Base-by-base conservation (phyloP, 2,888 invertebrate genomes). In the Gandaritis pyraliata region DNA sequence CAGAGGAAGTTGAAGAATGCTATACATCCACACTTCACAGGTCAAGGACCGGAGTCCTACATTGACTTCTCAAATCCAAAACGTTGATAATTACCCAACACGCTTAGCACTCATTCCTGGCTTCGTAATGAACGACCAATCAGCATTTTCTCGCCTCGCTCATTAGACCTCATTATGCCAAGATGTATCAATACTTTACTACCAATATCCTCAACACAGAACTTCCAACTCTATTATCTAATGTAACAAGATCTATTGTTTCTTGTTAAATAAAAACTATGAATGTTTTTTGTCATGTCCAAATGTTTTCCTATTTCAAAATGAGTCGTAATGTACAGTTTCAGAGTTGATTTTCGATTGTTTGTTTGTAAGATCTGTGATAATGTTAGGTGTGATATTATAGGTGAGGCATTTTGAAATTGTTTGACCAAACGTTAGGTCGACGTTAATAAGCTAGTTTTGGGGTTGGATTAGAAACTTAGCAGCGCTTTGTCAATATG, bases 111-210 rank as follows among this genome's bases (percentile, higher is more conserved):
- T 63, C 64, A 66, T 65, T 66, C 67, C 67, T 56, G 60, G 65
- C 66, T 63, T 64, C 61, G 66, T 72, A 69, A 80, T 80, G 69
- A 72, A 73, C 78, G 65, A 77, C 81, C 80, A 80, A 82, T 82
- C 80, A 78, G 69, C 69, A 60, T 68, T 38, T 33, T 64, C 75
- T 67, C 81, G 81, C 67, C 66, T 72, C 63, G 50, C 71, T 78
- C 75, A 79, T 82, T 82, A 82, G 77, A 75, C 52, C 73, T 77
- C 72, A 81, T 81, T 81, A 78, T 58, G 61, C 62, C 73, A 71
- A 73, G 71, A 77, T 73, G 75, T 77, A 76, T 78, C 80, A 80
- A 80, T 77, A 77, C 70, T 56, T 61, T 57, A 52, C 62, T 55
- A 72, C 68, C 60, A 72, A 65, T 60, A 49, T 65, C 66, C 38